phyloP scores from a whole-genome alignment of 2,888 invertebrate species.

The Gastrophysa polygoni region DNA sequence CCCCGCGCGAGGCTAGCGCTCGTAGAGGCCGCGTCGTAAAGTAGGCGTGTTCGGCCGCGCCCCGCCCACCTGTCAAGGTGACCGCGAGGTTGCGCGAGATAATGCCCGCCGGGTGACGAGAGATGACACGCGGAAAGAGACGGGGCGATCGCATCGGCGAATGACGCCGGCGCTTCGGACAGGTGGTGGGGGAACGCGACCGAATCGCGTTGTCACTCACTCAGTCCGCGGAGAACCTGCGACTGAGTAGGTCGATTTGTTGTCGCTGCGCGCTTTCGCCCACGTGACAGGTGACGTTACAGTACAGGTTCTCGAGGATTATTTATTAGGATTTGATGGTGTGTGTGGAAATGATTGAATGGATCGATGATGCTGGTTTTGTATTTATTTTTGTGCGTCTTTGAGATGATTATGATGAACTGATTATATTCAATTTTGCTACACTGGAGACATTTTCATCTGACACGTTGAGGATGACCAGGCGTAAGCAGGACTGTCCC shows the following conservation, averaged over 20 bases:
- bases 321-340: conserved; percentile 28
- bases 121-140: conserved; percentile 52
- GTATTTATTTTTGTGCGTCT: conserved; percentile 17
- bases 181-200: conserved; percentile 14
- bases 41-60: conserved; percentile 46
- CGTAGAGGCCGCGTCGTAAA: conserved; percentile 51
- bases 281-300: neutral
- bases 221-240: conserved; percentile 58
- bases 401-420: conserved; percentile 21
- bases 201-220: conserved; percentile 58
- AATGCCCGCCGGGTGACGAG: conserved; percentile 58
- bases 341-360: conserved; percentile 23
- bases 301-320: neutral
- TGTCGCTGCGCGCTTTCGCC: conserved; percentile 22
- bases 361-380: conserved; percentile 1
- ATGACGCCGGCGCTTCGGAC: conserved; percentile 54
- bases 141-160: conserved; percentile 44
- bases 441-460: conserved; percentile 33
- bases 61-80: conserved; percentile 58
- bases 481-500: conserved; percentile 62
- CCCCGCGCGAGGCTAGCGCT: conserved; percentile 51
- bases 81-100: conserved; percentile 57
- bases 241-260: conserved; percentile 49
- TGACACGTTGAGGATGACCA: conserved; percentile 55
- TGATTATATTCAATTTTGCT: neutral